phyloP scores from a whole-genome alignment of 1,140 invertebrate genomes.

The Pemphigus obesinymphae region DNA sequence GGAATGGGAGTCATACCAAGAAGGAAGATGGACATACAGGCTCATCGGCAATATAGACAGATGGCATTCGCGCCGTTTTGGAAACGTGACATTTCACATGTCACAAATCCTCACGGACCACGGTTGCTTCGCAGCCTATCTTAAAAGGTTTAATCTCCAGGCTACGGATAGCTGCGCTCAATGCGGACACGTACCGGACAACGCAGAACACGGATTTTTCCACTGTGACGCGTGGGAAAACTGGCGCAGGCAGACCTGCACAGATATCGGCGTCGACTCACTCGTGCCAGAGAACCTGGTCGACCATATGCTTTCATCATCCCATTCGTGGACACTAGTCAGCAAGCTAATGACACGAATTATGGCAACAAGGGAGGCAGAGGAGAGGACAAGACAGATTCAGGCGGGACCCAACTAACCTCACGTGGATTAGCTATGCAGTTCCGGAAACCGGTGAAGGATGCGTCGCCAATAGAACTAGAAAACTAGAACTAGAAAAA shows the following conservation, averaged over 20 bases:
- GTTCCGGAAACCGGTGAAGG: no score
- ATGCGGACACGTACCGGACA: neutral
- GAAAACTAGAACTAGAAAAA: no score
- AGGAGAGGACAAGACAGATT: neutral
- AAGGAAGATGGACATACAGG: neutral
- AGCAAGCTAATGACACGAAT: neutral
- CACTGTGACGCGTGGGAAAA: no score
- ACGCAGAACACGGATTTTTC: neutral
- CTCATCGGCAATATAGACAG: neutral
- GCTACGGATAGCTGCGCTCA: neutral
- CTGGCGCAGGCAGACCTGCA: no score
- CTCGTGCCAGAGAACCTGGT: neutral
- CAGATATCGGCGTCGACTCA: neutral
- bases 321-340: no score
- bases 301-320: neutral
- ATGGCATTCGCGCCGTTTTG: neutral
- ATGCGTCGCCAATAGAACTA: no score
- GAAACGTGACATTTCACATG: neutral
- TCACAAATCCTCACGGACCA: neutral
- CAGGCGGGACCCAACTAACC: neutral
- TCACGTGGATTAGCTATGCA: neutral
- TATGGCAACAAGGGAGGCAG: neutral
- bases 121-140: neutral
- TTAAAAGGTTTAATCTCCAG: neutral
- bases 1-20: neutral